Evolutionary conservation across 2,113 vertebrate genomes (phyloP).

Genomic region (Apodemus sylvaticus): DNA sequence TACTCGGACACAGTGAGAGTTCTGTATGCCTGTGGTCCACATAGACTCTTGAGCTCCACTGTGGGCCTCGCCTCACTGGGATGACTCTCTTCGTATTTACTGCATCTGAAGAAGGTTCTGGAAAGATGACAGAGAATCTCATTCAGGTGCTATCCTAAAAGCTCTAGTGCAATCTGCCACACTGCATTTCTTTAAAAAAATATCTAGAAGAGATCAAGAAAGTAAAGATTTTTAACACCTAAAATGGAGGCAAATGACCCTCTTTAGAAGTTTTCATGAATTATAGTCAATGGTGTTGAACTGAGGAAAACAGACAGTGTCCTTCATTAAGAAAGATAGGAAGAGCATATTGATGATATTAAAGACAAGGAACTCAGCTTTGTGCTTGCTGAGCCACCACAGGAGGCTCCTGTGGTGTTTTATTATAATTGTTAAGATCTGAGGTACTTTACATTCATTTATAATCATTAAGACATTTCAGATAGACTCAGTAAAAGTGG

Average conservation of each 20-base stretch:
- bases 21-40: neutral
- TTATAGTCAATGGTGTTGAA: neutral
- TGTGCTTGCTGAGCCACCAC: neutral
- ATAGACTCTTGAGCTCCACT: neutral
- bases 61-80: neutral
- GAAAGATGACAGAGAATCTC: neutral
- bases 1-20: neutral
- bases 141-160: neutral
- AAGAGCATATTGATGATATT: neutral
- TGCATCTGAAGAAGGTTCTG: neutral
- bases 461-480: neutral
- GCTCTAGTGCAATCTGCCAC: neutral
- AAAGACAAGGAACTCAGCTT: neutral
- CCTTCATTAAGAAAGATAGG: neutral
- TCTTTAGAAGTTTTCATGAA: conserved; percentile 26
- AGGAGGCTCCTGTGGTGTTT: neutral
- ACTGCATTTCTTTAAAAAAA: neutral
- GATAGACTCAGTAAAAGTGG: neutral
- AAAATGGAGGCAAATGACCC: neutral
- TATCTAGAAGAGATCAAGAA: conserved; percentile 1
- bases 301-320: neutral
- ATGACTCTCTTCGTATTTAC: neutral
- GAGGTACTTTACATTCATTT: neutral
- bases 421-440: neutral
- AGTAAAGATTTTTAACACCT: neutral